A percentile compares a stretch with the other conserved stretches of the same genome.
These are phyloP conservation scores for Criorhina ranunculi DNA, from an alignment of 2,888 invertebrate genomes.

Conservation along the genomic window DNA sequence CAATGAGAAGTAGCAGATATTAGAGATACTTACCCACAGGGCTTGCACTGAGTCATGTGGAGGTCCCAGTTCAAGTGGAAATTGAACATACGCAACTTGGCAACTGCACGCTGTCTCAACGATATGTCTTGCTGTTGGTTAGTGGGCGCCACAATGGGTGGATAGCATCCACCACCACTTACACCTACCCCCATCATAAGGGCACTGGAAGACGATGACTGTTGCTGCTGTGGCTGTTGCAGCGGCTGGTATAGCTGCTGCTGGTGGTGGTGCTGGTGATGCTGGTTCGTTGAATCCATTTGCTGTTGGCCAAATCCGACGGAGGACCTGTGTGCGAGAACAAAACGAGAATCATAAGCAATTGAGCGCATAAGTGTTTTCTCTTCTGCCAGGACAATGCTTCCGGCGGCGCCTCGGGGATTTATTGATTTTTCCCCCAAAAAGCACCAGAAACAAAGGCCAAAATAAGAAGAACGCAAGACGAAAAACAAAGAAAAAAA, in stretches of 20 bases:
- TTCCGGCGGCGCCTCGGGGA: conserved; percentile 42
- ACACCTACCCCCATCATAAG: conserved; percentile 64
- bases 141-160: conserved; percentile 68
- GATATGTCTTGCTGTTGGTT: conserved; percentile 81
- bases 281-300: conserved; percentile 68
- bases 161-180: conserved; percentile 56
- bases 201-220: conserved; percentile 70
- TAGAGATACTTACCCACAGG: conserved; percentile 83
- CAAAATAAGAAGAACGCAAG: not conserved
- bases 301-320: conserved; percentile 76
- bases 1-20: conserved; percentile 8
- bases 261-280: conserved; percentile 73
- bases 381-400: conserved; percentile 36
- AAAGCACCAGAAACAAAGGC: conserved; percentile 25
- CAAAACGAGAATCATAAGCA: conserved; percentile 27
- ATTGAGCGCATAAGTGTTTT: conserved; percentile 41
- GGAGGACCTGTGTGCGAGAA: conserved; percentile 61
- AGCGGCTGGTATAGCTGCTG: conserved; percentile 62
- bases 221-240: conserved; percentile 72
- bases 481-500: not conserved
- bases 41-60: conserved; percentile 85
- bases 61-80: conserved; percentile 85
- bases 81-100: conserved; percentile 84
- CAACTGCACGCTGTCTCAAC: conserved; percentile 84
- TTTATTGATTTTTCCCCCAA: conserved; percentile 61